Evolutionary conservation across 2,113 vertebrate genomes (phyloP).

Genomic region (Pangasianodon gigas): DNA sequence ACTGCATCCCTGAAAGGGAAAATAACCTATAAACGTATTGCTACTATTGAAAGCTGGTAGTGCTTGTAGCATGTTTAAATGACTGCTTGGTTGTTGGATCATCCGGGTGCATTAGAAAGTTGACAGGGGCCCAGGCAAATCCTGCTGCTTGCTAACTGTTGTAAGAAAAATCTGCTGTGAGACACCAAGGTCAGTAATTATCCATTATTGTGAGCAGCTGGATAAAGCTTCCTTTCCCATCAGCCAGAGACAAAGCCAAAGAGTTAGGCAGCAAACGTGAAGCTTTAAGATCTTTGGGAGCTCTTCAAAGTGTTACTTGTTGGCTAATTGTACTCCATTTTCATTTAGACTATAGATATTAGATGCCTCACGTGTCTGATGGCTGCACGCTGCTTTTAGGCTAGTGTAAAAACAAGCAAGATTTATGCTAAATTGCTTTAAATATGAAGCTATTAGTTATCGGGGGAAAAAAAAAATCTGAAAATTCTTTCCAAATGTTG

Average conservation of each 20-base stretch:
- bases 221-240: conserved; percentile 32
- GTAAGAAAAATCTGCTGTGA: conserved; percentile 51
- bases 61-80: conserved; percentile 43
- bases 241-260: neutral
- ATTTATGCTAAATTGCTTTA: neutral
- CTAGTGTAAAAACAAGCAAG: neutral
- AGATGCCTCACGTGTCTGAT: conserved; percentile 6
- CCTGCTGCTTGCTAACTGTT: conserved; percentile 49
- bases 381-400: neutral
- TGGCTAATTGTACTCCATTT: conserved; percentile 1
- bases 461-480: neutral
- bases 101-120: conserved; percentile 42
- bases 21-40: conserved; percentile 6
- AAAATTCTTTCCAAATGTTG: conserved; percentile 8
- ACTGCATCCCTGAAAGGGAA: neutral
- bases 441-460: neutral
- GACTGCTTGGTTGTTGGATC: conserved; percentile 35
- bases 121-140: conserved; percentile 45
- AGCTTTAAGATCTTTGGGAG: conserved; percentile 34
- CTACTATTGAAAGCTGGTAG: conserved; percentile 19
- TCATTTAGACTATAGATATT: neutral
- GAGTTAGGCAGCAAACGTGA: conserved; percentile 12
- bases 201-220: conserved; percentile 55
- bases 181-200: conserved; percentile 58
- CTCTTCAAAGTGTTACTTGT: conserved; percentile 36